Base-by-base conservation (phyloP, 2,113 vertebrate species). In the Geococcyx californianus region DNA sequence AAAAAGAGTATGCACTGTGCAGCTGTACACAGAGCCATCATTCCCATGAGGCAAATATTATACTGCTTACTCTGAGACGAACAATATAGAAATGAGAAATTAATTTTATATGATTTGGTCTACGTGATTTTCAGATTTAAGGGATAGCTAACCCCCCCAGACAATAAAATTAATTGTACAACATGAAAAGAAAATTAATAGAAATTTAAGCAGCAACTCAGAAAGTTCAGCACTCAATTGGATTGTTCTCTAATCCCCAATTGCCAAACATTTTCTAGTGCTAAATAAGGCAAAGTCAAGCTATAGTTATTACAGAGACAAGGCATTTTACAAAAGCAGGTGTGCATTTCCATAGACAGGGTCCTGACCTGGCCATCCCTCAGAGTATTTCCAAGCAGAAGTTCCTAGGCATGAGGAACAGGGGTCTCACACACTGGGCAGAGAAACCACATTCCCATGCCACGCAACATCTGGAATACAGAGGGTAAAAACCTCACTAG, bases 301-400 rank as follows among this genome's bases (percentile, higher is more conserved):
- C 4, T 36, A 16, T 2, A 33, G 33, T 19, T 13, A 66, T 6
- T 4, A 17, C n/a, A 60, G 0, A 1, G 34, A 44, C 13, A 76
- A 58, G 28, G 4, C 5, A 47, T 23, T 79, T 93, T 82, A 63
- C 17, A 38, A 59, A 83, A 3, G 1, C 36, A 26, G 11, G 7
- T 13, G 62, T 49, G 6, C 5, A 26, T 69, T 91, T 76, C 49
- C 14, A 11, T 10, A 63, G 31, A 16, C 19, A 59, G 12, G 7
- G 5, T 70, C 36, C 56, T 34, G 51, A 74, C 49, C 17, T 34
- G 9, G 16, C 28, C 21, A 7, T 14, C 9, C 4, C 18, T 49
- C 23, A 38, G 40, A 6, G 5, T 49, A 60, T 60, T 60, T 81
- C 44, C 25, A 45, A 36, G 38, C 8, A 55, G 19, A 89, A 68